Conservation (phyloP, 1,140 invertebrate species). For the Nilaparvata lugens region DNA sequence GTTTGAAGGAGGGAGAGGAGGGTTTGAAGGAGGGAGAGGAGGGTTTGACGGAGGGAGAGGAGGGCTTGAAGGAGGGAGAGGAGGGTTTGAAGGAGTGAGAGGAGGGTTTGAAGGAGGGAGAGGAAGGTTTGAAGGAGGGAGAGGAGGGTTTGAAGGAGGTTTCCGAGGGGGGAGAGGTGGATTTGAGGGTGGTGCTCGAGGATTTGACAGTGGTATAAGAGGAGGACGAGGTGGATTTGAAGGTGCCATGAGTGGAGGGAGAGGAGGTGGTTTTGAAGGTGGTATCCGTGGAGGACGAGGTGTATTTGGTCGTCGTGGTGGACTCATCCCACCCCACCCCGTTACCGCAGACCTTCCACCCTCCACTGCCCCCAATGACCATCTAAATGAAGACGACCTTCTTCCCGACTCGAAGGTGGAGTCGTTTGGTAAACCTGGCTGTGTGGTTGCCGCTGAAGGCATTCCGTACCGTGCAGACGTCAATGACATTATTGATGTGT, state of each 20-base stretch:
- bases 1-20: neutral
- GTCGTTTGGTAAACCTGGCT: constrained; percentile 65
- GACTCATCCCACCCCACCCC: neutral
- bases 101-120: constrained; percentile 24
- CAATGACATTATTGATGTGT: constrained; percentile 81
- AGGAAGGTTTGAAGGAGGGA: neutral
- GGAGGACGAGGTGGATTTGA: neutral
- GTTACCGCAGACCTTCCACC: neutral
- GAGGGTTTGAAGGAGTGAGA: constrained; percentile 33
- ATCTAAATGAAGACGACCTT: neutral
- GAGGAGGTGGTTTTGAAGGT: neutral
- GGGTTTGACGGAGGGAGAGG: neutral
- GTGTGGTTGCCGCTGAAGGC: constrained; percentile 73
- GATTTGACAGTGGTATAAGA: constrained; percentile 5
- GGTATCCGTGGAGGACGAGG: neutral
- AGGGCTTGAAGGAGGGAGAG: constrained; percentile 34
- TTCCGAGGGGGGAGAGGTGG: constrained; percentile 24
- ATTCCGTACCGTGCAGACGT: constrained; percentile 76
- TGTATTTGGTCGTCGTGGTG: neutral
- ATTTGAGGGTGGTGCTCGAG: constrained; percentile 16
- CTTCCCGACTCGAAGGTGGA: constrained; percentile 16
- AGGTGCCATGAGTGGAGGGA: neutral
- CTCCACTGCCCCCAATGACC: neutral
- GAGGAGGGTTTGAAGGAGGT: constrained; percentile 21
- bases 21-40: neutral